These are phyloP conservation scores for Lordiphosa fenestrarum DNA, from an alignment of 2,888 invertebrate species.

Conservation along the genomic window DNA sequence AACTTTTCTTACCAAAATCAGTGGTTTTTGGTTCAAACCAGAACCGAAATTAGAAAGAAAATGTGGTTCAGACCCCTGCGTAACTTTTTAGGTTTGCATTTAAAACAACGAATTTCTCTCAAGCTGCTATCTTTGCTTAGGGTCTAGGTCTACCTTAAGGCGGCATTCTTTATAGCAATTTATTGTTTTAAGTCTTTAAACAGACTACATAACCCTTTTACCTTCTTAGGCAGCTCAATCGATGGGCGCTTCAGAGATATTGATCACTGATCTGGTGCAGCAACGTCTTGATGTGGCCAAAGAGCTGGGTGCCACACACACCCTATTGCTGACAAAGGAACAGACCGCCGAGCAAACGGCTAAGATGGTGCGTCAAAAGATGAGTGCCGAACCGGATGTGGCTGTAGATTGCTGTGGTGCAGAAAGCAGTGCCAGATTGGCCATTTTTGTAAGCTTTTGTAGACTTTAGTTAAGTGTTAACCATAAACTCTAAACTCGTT, in stretches of 20 bases:
- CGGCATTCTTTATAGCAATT: too few relatives aligned
- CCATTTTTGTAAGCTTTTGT: constrained; percentile 84
- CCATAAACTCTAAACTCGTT: background rate
- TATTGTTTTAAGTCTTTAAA: too few relatives aligned
- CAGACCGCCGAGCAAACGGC: constrained; percentile 83
- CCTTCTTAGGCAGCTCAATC: constrained; percentile 85
- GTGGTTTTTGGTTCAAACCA: too few relatives aligned
- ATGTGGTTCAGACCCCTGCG: too few relatives aligned
- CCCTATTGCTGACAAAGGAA: constrained; percentile 83
- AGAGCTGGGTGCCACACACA: constrained; percentile 88
- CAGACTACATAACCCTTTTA: too few relatives aligned
- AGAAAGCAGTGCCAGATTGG: constrained; percentile 87
- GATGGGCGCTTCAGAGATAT: constrained; percentile 90
- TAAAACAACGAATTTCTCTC: too few relatives aligned
- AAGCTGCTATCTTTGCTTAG: too few relatives aligned
- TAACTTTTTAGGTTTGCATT: too few relatives aligned
- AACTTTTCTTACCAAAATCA: too few relatives aligned
- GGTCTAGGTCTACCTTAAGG: too few relatives aligned
- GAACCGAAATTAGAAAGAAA: too few relatives aligned
- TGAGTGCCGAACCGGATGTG: constrained; percentile 86
- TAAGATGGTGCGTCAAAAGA: constrained; percentile 82
- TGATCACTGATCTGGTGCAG: constrained; percentile 84
- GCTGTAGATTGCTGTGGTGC: constrained; percentile 95
- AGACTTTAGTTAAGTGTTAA: too few relatives aligned
- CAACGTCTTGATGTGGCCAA: constrained; percentile 88